Base-by-base conservation (phyloP, 2,888 invertebrate species). In the Peribatodes rhomboidaria region DNA sequence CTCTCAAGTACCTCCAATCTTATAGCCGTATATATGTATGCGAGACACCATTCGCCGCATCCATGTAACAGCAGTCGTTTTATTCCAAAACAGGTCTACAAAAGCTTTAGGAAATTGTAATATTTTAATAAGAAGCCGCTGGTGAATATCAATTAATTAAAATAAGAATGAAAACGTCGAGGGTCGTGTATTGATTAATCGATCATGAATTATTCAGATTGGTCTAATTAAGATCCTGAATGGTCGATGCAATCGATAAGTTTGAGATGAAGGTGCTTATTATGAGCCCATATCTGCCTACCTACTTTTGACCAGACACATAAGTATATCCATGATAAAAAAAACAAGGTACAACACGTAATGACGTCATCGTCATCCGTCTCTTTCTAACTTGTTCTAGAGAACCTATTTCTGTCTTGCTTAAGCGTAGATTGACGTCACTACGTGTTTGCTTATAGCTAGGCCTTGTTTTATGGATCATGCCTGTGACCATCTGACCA, bases 51-150 rank as follows among this genome's bases (percentile, higher is more conserved):
- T 74, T 75, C 75, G 70, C 61, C 60, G 61, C 77, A 79, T 72
- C 76, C 75, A 75, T 74, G 72, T 78, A 76, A 72, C 73, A 72
- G 69, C 76, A 77, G 77, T 82, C 80, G 74, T 84, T 84, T 85
- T 86, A 83, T 86, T 82, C 77, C 75, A 77, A 80, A 88, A 90
- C 86, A 76, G 84, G 87, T 89, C 60, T 83, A 79, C 86, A 78
- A 82, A 70, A 85, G 84, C 83, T 79, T 80, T 86, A 88, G 85
- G 87, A 87, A 87, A 88, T 80, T 85, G 86, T 86, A 83, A 88
- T 89, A 89, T 90, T 87, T 88, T 88, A 89, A 87, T 86, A 88
- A 84, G 81, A 80, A 82, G 82, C 83, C 73, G 79, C 78, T 78
- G 79, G 73, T 81, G 88, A 83, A 88, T 88, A 84, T 81, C 81